Evolutionary conservation across 2,797 vertebrate species (phyloP).

Genomic region (Eulemur rubriventer): DNA sequence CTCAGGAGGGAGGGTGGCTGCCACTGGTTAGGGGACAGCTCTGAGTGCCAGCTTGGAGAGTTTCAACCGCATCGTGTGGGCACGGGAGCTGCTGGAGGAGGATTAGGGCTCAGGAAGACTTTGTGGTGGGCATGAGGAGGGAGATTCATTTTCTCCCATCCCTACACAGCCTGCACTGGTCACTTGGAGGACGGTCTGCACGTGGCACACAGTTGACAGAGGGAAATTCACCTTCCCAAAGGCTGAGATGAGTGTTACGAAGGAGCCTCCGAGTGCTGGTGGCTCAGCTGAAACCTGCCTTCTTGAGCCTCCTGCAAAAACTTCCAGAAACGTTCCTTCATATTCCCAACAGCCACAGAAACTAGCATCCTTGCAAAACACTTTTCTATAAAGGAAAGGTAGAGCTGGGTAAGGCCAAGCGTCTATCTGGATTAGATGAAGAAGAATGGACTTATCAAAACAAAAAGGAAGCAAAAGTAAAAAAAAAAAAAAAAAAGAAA

Average conservation of each 20-base stretch:
- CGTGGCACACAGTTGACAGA: background rate
- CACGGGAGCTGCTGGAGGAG: background rate
- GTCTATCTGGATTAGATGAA: background rate
- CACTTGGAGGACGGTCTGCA: background rate
- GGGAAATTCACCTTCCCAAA: background rate
- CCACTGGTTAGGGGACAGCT: background rate
- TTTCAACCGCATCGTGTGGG: background rate
- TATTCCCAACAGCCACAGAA: background rate
- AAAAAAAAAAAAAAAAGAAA: background rate
- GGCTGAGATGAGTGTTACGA: background rate
- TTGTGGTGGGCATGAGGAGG: background rate
- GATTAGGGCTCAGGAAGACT: background rate
- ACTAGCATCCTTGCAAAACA: background rate
- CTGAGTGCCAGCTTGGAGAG: background rate
- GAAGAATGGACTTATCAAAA: background rate
- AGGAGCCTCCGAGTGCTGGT: background rate
- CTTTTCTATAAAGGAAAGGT: conserved; percentile 5
- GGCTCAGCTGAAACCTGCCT: background rate
- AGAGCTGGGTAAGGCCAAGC: background rate
- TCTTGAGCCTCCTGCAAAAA: background rate
- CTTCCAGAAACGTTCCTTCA: background rate
- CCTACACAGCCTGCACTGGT: background rate
- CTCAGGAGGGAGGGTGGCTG: background rate
- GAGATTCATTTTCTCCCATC: background rate
- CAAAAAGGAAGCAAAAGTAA: background rate